These are phyloP conservation scores for Drosophila truncata DNA, from an alignment of 1,140 invertebrate species.

Conservation along the genomic window DNA sequence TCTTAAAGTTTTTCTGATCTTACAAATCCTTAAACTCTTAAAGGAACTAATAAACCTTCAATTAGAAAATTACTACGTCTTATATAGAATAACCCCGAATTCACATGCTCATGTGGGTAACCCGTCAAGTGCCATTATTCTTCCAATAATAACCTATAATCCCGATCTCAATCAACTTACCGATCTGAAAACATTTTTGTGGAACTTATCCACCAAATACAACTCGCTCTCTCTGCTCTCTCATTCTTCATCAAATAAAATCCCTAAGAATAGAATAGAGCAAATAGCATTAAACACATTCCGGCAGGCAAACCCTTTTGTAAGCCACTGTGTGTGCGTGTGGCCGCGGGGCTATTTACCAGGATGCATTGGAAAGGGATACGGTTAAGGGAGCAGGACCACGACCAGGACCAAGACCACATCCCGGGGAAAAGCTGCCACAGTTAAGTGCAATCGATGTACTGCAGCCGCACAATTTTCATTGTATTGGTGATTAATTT, in stretches of 20 bases:
- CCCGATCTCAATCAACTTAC: slow-evolving; percentile 9
- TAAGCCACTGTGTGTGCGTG: slow-evolving; percentile 43
- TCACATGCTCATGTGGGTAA: background rate
- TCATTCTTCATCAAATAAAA: slow-evolving; percentile 6
- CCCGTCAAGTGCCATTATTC: slow-evolving; percentile 1
- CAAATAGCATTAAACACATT: slow-evolving; percentile 74
- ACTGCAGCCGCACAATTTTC: slow-evolving; percentile 73
- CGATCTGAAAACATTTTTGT: slow-evolving; percentile 12
- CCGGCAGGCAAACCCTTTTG: slow-evolving; percentile 38
- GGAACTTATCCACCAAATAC: slow-evolving; percentile 2
- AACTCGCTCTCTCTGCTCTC: background rate
- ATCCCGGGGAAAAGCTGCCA: slow-evolving; percentile 62
- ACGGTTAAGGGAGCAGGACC: slow-evolving; percentile 24
- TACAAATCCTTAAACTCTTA: background rate
- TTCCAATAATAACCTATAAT: slow-evolving; percentile 1
- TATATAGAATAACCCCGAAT: too few relatives aligned
- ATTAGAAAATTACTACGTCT: slow-evolving; percentile 5
- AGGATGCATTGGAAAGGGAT: slow-evolving; percentile 18
- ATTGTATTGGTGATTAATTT: slow-evolving; percentile 82
- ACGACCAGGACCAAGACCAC: slow-evolving; percentile 3
- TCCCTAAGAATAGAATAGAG: slow-evolving; percentile 20
- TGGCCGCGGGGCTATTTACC: slow-evolving; percentile 62
- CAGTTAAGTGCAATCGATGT: slow-evolving; percentile 44
- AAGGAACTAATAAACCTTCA: background rate
- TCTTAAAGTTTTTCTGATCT: background rate